Conservation (phyloP, 2,888 invertebrate genomes). For the Dicycla oo region DNA sequence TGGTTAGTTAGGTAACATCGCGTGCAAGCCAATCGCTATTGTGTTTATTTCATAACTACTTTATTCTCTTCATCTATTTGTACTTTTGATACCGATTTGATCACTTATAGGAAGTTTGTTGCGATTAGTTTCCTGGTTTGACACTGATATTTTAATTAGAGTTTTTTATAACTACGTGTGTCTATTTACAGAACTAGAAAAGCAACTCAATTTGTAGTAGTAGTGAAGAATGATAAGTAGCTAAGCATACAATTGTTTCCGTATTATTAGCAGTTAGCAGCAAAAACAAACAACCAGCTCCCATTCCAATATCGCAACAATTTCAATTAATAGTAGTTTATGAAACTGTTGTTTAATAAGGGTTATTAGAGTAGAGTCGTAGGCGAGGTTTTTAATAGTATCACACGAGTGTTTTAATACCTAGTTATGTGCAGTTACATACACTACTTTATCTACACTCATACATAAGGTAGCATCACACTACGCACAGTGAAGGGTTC, state of each 20-base stretch:
- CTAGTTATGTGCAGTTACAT: too few species aligned
- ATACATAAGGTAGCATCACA: too few species aligned
- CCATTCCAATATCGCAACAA: too few species aligned
- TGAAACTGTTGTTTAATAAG: too few species aligned
- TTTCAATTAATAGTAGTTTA: too few species aligned
- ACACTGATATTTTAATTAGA: conserved; percentile 29
- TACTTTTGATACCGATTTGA: conserved; percentile 29
- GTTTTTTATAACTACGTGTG: background rate
- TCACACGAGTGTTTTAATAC: too few species aligned
- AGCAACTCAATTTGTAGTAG: background rate
- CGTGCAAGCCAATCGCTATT: conserved; percentile 38
- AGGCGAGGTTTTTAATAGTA: too few species aligned
- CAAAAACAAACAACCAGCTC: too few species aligned
- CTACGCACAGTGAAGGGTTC: too few species aligned
- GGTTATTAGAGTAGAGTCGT: too few species aligned
- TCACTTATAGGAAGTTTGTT: conserved; percentile 26
- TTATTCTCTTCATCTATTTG: conserved; percentile 29
- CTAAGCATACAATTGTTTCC: background rate
- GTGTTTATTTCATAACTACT: conserved; percentile 42
- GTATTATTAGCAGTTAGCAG: background rate
- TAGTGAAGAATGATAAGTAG: background rate
- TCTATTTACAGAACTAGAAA: conserved; percentile 18
- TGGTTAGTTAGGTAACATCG: conserved; percentile 45
- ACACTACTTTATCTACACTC: too few species aligned
- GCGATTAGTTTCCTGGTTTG: conserved; percentile 28